These are phyloP conservation scores for Drosophila paranaensis DNA, from an alignment of 2,888 invertebrate species.

Conservation along the genomic window DNA sequence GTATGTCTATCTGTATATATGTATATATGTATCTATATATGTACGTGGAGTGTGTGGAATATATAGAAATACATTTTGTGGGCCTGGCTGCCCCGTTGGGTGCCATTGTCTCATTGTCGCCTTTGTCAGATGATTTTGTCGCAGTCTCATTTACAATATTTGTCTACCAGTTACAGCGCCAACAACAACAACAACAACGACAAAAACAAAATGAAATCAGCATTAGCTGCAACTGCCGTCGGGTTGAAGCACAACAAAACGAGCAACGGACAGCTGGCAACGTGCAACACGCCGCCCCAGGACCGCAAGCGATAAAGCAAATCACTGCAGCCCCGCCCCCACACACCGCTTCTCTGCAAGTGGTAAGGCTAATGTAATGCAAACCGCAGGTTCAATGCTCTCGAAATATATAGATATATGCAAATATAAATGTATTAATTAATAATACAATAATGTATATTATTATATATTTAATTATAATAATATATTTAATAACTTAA, in stretches of 20 bases:
- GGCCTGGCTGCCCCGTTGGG: constrained; percentile 28
- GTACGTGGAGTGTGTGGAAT: constrained; percentile 1
- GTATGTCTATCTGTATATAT: constrained; percentile 1
- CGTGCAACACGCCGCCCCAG: constrained; percentile 45
- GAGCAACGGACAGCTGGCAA: constrained; percentile 21
- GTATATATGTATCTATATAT: not conserved
- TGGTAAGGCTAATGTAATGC: not conserved
- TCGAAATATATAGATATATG: not conserved
- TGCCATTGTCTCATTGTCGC: constrained; percentile 56
- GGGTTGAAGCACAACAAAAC: constrained; percentile 34
- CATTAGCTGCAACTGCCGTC: constrained; percentile 63
- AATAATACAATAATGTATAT: too few species aligned
- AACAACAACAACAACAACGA: constrained; percentile 27
- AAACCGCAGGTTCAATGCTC: constrained; percentile 10
- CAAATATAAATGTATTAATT: too few species aligned
- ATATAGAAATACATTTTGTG: constrained; percentile 36
- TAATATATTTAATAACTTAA: too few species aligned
- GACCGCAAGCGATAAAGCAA: constrained; percentile 66
- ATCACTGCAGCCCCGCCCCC: constrained; percentile 40
- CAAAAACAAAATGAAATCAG: constrained; percentile 55
- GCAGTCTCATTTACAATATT: constrained; percentile 77
- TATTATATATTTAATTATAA: too few species aligned
- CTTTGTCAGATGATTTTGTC: constrained; percentile 71
- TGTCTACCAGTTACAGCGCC: constrained; percentile 46
- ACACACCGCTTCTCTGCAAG: not conserved